Evolutionary conservation across 1,140 invertebrate species (phyloP).

Genomic region (Hyles euphorbiae): DNA sequence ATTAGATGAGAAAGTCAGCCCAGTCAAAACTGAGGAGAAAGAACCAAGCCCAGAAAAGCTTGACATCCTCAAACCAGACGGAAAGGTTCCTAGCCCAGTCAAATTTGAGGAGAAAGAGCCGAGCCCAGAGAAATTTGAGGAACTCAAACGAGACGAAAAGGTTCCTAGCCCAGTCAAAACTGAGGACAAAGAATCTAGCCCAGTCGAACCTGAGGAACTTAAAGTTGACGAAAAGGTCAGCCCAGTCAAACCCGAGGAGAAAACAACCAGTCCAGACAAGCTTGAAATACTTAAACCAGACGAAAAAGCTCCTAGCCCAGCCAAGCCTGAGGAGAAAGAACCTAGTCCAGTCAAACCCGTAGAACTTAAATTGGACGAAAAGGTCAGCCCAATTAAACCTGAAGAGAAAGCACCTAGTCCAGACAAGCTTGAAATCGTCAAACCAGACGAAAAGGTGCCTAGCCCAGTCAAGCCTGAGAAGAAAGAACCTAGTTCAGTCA

Average conservation of each 20-base stretch:
- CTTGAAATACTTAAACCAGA: neutral
- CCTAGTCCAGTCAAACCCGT: neutral
- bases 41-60: too few species aligned
- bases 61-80: too few species aligned
- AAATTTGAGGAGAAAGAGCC: too few species aligned
- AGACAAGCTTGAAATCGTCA: too few species aligned
- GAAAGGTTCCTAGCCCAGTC: too few species aligned
- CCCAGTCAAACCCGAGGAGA: neutral
- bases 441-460: too few species aligned
- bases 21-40: neutral
- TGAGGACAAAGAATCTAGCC: neutral
- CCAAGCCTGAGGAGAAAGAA: neutral
- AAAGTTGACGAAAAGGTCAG: neutral
- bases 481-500: too few species aligned
- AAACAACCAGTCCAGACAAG: neutral
- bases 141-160: too few species aligned
- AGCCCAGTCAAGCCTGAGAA: too few species aligned
- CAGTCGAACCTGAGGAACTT: neutral
- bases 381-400: too few species aligned
- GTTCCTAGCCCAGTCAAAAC: neutral
- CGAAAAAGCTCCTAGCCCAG: conserved; percentile 3
- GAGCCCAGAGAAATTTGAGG: too few species aligned
- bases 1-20: neutral
- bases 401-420: too few species aligned
- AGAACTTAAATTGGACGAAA: neutral